Base-by-base conservation (phyloP, 2,888 invertebrate genomes). In the Euplexia lucipara region DNA sequence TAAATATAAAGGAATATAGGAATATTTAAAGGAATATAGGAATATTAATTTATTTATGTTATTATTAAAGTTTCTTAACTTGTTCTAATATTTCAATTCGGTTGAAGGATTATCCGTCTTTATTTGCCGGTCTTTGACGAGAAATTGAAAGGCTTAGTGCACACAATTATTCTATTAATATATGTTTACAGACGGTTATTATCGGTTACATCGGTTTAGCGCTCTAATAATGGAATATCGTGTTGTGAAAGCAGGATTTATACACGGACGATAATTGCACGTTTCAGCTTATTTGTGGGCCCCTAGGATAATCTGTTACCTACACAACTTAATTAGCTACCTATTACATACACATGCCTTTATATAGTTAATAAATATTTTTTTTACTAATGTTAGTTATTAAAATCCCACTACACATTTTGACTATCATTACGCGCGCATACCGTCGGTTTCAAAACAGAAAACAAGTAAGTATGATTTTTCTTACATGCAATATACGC, bases 221-320 rank as follows among this genome's bases (percentile, higher is more conserved):
- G 34, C 47, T 39, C n/a, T n/a, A n/a, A n/a, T n/a, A n/a, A n/a
- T n/a, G 26, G 22, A 41, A 51, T 57, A 69, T 53, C 41, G 16
- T 41, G 52, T 68, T 56, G 10, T 41, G 26, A 20, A n/a, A 45
- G 34, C 64, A n/a, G 53, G 57, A 62, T 62, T 61, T 76, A 52
- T 32, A 52, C 45, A 3, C 34, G 34, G 42, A 48, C 34, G 71
- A 59, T 73, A 63, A 73, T 73, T 70, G 71, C 71, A 56, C 54
- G 77, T 59, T 41, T 64, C 77, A 63, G 58, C 47, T 76, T 59
- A 26, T 26, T 76, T 58, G 9, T 12, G 35, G 30, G 18, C n/a
- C 51, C 32, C 47, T 30, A 56, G 51, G 72, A 52, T 70, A 44
- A 72, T 70, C 73, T 52, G 51, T 32, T 70, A 58, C 16, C 34